Conservation (phyloP, 2,888 invertebrate species). For the Drosophila yooni region DNA sequence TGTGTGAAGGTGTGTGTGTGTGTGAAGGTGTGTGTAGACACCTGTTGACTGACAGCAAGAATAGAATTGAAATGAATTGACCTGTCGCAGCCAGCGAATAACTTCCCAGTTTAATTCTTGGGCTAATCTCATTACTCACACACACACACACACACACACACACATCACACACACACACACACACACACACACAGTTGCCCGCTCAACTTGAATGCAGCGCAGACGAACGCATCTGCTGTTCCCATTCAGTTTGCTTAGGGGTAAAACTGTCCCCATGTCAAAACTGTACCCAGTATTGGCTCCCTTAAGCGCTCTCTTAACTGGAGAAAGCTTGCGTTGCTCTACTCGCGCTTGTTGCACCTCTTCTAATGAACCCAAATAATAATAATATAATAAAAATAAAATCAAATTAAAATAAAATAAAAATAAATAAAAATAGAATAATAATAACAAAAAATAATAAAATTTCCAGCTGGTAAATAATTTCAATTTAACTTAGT, state of each 20-base stretch:
- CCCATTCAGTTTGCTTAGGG: constrained; percentile 17
- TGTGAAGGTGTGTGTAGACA: neutral
- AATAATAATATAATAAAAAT: no score
- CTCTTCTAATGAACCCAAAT: neutral
- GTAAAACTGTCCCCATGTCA: constrained; percentile 24
- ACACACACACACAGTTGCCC: neutral
- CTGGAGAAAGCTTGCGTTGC: neutral
- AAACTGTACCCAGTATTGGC: constrained; percentile 53
- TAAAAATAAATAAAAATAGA: no score
- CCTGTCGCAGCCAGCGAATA: neutral
- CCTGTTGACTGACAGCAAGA: neutral
- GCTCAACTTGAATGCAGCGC: constrained; percentile 7
- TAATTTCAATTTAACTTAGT: neutral
- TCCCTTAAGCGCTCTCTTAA: constrained; percentile 53
- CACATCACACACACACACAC: neutral
- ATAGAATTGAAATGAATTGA: neutral
- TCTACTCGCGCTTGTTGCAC: neutral
- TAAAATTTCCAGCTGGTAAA: no score
- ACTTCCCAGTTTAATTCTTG: neutral
- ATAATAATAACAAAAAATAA: no score
- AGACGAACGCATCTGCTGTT: constrained; percentile 18
- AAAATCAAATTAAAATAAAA: no score
- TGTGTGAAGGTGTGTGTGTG: neutral
- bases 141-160: neutral
- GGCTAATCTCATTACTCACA: neutral